phyloP scores from a whole-genome alignment of 2,888 invertebrate species.

The Cyrtodaria siliqua region DNA sequence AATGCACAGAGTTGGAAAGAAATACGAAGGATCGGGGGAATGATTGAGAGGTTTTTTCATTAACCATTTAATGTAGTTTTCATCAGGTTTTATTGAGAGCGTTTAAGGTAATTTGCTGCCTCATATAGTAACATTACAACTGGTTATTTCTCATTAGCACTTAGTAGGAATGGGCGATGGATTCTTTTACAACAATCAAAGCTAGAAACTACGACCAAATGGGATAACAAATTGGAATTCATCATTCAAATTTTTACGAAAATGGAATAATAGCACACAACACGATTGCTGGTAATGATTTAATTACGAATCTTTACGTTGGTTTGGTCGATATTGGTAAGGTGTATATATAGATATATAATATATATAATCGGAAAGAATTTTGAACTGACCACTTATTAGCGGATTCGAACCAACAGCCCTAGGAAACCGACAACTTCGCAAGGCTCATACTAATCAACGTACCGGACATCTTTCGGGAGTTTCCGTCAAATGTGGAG shows the following conservation, averaged over 20 bases:
- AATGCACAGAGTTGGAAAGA: slow-evolving; percentile 51
- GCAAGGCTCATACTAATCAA: no score
- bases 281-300: no score
- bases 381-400: no score
- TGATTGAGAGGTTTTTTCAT: slow-evolving; percentile 59
- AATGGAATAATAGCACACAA: no score
- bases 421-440: no score
- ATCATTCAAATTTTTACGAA: slow-evolving; percentile 39
- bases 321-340: no score
- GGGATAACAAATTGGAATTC: slow-evolving; percentile 48
- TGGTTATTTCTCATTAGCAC: slow-evolving; percentile 51
- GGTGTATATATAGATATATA: no score
- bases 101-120: slow-evolving; percentile 47
- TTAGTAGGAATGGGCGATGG: neutral
- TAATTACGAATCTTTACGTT: no score
- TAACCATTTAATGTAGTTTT: slow-evolving; percentile 56
- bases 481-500: no score
- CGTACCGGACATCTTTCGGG: no score
- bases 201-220: slow-evolving; percentile 3
- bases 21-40: slow-evolving; percentile 26
- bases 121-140: slow-evolving; percentile 49
- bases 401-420: no score
- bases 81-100: slow-evolving; percentile 57
- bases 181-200: neutral
- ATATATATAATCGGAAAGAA: no score